Evolutionary conservation across 2,113 vertebrate species (phyloP).

Genomic region (Origma solitaria): DNA sequence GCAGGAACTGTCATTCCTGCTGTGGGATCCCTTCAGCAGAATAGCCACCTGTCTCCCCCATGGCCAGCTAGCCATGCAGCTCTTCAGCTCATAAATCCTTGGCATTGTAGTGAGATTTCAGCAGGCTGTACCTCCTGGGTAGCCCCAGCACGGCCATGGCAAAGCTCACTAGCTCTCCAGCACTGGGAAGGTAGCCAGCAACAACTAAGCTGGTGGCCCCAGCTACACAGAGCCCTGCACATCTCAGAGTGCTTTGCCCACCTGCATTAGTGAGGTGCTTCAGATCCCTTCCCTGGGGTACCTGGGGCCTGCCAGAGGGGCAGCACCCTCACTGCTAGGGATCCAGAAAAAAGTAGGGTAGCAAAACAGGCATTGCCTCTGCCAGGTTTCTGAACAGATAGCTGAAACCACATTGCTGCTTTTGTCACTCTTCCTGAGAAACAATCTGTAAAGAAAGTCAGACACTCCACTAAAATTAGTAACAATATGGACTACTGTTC

Average conservation of each 20-base stretch:
- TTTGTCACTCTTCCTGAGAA: not conserved
- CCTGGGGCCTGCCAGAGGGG: not conserved
- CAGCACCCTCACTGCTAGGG: not conserved
- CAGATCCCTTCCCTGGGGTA: not conserved
- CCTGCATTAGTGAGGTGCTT: not conserved
- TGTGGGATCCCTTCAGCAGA: not conserved
- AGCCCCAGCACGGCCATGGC: not conserved
- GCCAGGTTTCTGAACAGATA: not conserved
- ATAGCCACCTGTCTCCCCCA: not conserved
- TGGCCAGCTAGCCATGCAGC: not conserved
- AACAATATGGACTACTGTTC: not conserved
- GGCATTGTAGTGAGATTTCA: not conserved
- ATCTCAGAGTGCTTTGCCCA: not conserved
- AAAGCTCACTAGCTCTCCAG: not conserved
- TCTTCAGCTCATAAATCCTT: not conserved
- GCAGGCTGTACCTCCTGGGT: not conserved
- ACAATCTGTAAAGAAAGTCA: not conserved
- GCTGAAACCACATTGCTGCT: not conserved
- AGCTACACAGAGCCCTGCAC: not conserved
- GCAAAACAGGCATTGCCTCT: not conserved
- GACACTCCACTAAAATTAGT: not conserved
- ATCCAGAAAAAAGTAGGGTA: not conserved
- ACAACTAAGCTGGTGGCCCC: not conserved
- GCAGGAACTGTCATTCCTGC: not conserved
- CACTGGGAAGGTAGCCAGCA: not conserved